These are phyloP conservation scores for Xestia ashworthii DNA, from an alignment of 2,888 invertebrate genomes.

Conservation along the genomic window DNA sequence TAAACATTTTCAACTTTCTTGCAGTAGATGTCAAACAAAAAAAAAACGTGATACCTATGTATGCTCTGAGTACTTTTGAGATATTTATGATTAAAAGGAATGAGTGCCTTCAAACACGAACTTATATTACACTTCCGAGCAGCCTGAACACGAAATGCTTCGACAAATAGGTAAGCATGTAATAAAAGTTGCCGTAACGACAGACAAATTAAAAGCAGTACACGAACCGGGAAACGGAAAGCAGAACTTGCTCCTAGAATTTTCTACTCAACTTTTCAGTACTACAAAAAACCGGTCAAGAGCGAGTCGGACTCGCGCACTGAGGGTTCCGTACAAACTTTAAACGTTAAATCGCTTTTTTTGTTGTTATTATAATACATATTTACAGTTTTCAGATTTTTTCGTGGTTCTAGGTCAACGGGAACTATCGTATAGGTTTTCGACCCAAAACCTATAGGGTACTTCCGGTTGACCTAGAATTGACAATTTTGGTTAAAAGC, in stretches of 20 bases:
- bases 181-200: slow-evolving; percentile 54
- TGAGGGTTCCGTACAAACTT: too few relatives aligned
- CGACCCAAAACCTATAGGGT: too few relatives aligned
- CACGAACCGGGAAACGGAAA: slow-evolving; percentile 61
- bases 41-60: not conserved
- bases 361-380: too few relatives aligned
- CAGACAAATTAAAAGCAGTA: slow-evolving; percentile 63
- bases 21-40: not conserved
- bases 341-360: too few relatives aligned
- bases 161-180: slow-evolving; percentile 17
- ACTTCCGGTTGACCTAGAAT: too few relatives aligned
- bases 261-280: slow-evolving; percentile 59
- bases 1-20: not conserved
- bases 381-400: too few relatives aligned
- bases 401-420: too few relatives aligned
- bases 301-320: too few relatives aligned
- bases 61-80: not conserved
- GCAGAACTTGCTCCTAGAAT: slow-evolving; percentile 65
- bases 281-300: slow-evolving; percentile 40
- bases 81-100: slow-evolving; percentile 7
- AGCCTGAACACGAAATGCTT: slow-evolving; percentile 26
- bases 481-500: too few relatives aligned
- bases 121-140: not conserved
- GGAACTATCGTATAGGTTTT: too few relatives aligned
- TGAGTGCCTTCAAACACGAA: slow-evolving; percentile 8